These are phyloP conservation scores for Diprion similis DNA, from an alignment of 1,140 invertebrate genomes.

Conservation along the genomic window DNA sequence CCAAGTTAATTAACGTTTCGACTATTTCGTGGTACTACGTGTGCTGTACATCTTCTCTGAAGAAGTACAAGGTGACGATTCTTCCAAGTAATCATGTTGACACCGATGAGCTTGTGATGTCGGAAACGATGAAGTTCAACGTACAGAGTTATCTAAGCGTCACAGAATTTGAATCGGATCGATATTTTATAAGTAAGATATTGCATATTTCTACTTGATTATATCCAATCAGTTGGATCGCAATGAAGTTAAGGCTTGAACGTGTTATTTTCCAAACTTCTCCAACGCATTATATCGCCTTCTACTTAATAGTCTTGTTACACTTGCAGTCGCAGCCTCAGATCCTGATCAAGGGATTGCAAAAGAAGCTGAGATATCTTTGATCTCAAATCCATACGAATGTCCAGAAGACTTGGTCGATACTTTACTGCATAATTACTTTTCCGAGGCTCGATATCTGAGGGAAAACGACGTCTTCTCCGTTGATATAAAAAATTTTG, in stretches of 20 bases:
- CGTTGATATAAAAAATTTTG: conserved; percentile 59
- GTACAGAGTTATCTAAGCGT: conserved; percentile 46
- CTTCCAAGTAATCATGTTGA: conserved; percentile 43
- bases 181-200: conserved; percentile 45
- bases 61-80: conserved; percentile 55
- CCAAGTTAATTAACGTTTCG: conserved; percentile 16
- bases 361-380: conserved; percentile 60
- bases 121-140: conserved; percentile 62
- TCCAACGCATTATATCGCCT: conserved; percentile 43
- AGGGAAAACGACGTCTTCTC: conserved; percentile 62
- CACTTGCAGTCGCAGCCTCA: conserved; percentile 41
- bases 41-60: conserved; percentile 37
- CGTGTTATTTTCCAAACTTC: conserved; percentile 16
- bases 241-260: neutral
- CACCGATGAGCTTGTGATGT: conserved; percentile 55
- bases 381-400: conserved; percentile 60
- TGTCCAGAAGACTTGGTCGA: conserved; percentile 55
- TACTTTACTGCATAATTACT: conserved; percentile 63
- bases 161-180: conserved; percentile 19
- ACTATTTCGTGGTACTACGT: conserved; percentile 42
- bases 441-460: conserved; percentile 62
- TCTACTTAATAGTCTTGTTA: conserved; percentile 31
- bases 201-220: conserved; percentile 20
- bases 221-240: neutral
- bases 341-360: conserved; percentile 53